These are phyloP conservation scores for Sarcophaga rosellei DNA, from an alignment of 2,888 invertebrate genomes.

Conservation along the genomic window DNA sequence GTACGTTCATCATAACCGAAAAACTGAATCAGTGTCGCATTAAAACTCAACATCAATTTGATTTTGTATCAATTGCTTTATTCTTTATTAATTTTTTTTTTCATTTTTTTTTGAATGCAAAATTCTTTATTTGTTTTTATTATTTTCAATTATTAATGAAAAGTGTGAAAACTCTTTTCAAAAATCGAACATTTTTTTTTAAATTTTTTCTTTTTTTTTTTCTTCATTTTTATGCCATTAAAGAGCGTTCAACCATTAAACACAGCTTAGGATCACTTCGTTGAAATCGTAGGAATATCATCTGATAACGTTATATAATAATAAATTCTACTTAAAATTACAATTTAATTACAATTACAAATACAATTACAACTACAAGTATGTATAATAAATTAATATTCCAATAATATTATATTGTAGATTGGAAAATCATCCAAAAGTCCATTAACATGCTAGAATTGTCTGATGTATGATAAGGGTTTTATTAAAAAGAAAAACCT, in stretches of 20 bases:
- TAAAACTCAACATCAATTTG: constrained; percentile 62
- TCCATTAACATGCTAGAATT: constrained; percentile 45
- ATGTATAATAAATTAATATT: background rate
- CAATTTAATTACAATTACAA: background rate
- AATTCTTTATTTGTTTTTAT: constrained; percentile 69
- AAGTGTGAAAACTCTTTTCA: constrained; percentile 29
- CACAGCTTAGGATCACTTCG: constrained; percentile 49
- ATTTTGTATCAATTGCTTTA: constrained; percentile 78
- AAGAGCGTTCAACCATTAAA: constrained; percentile 50
- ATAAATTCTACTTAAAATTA: constrained; percentile 45
- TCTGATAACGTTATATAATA: constrained; percentile 1
- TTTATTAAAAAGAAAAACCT: background rate
- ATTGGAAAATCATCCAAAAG: constrained; percentile 23
- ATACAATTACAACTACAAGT: background rate
- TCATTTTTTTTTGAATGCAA: constrained; percentile 50
- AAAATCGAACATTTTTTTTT: constrained; percentile 38
- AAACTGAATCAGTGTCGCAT: background rate
- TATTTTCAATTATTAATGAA: background rate
- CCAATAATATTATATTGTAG: constrained; percentile 2
- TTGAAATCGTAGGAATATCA: constrained; percentile 30
- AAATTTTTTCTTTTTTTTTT: constrained; percentile 21
- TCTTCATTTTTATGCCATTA: constrained; percentile 28
- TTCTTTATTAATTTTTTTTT: constrained; percentile 61
- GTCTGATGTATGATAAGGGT: background rate
- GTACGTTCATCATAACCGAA: no score